Evolutionary conservation across 2,797 vertebrate genomes (phyloP).

Genomic region (Pantherophis alleghaniensis): DNA sequence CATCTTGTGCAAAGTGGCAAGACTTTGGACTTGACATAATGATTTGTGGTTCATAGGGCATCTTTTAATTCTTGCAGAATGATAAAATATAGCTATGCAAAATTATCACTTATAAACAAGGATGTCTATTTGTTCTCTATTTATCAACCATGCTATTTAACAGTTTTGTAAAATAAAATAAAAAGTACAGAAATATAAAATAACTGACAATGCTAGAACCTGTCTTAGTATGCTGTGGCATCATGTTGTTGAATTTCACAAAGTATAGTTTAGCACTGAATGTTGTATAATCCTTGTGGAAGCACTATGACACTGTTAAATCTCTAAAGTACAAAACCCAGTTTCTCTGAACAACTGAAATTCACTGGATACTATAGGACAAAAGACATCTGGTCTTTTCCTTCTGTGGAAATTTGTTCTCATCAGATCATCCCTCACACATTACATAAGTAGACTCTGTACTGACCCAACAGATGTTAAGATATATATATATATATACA

Average conservation of each 20-base stretch:
- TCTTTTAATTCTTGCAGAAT: conserved; percentile 64
- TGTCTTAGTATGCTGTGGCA: background rate
- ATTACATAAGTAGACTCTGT: background rate
- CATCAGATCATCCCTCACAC: background rate
- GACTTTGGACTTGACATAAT: conserved; percentile 51
- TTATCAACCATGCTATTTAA: conserved; percentile 34
- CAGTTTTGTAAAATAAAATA: conserved; percentile 30
- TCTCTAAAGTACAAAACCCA: background rate
- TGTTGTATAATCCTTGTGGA: background rate
- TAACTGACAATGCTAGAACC: rapidly evolving
- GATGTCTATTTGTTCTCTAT: conserved; percentile 32
- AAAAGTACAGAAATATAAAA: background rate
- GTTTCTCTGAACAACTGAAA: background rate
- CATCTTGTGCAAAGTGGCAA: conserved; percentile 42
- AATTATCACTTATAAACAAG: conserved; percentile 43
- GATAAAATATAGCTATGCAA: conserved; percentile 56
- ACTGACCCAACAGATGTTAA: background rate
- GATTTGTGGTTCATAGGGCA: conserved; percentile 60
- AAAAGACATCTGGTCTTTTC: background rate
- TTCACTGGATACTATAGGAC: background rate
- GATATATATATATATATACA: too few species aligned
- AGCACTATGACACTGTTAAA: background rate
- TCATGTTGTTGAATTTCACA: background rate
- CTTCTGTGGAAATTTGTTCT: background rate
- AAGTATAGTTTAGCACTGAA: background rate